A percentile compares a stretch with the other conserved stretches of the same genome.
These are phyloP conservation scores for Chelon labrosus DNA, from an alignment of 2,797 vertebrate species.

Conservation along the genomic window DNA sequence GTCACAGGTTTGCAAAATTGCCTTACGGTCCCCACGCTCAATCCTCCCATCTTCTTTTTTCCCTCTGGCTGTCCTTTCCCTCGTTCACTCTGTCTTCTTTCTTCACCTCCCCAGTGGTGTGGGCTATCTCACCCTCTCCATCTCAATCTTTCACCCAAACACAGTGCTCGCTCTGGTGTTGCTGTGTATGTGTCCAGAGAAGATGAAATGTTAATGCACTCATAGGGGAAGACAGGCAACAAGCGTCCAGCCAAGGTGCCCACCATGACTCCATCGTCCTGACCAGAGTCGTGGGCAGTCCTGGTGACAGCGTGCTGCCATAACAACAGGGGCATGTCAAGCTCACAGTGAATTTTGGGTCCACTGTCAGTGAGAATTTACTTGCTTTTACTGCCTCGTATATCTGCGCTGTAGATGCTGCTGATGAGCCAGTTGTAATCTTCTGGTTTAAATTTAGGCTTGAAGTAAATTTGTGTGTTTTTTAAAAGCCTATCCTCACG, in stretches of 20 bases:
- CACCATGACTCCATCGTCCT: slow-evolving; percentile 53
- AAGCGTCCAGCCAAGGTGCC: slow-evolving; percentile 48
- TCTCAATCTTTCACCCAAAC: slow-evolving; percentile 73
- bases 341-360: slow-evolving; percentile 46
- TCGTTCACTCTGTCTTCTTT: slow-evolving; percentile 64
- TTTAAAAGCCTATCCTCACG: slow-evolving; percentile 38
- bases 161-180: slow-evolving; percentile 57
- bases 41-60: slow-evolving; percentile 70
- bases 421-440: slow-evolving; percentile 29
- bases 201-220: slow-evolving; percentile 59
- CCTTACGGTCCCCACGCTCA: slow-evolving; percentile 76
- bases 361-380: slow-evolving; percentile 45
- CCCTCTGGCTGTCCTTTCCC: slow-evolving; percentile 71
- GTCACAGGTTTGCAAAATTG: slow-evolving; percentile 87
- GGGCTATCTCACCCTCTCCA: slow-evolving; percentile 67
- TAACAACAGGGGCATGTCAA: slow-evolving; percentile 66
- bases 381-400: slow-evolving; percentile 35
- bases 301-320: slow-evolving; percentile 61
- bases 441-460: slow-evolving; percentile 20
- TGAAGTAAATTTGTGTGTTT: slow-evolving; percentile 33
- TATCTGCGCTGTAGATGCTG: slow-evolving; percentile 18
- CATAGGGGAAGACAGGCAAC: slow-evolving; percentile 33
- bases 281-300: slow-evolving; percentile 56
- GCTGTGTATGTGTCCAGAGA: slow-evolving; percentile 37
- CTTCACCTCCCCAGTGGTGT: slow-evolving; percentile 66